Evolutionary conservation across 1,140 invertebrate species (phyloP), one percentile per base, ranked within the genome.

Genomic region (Ceratina australensis): DNA sequence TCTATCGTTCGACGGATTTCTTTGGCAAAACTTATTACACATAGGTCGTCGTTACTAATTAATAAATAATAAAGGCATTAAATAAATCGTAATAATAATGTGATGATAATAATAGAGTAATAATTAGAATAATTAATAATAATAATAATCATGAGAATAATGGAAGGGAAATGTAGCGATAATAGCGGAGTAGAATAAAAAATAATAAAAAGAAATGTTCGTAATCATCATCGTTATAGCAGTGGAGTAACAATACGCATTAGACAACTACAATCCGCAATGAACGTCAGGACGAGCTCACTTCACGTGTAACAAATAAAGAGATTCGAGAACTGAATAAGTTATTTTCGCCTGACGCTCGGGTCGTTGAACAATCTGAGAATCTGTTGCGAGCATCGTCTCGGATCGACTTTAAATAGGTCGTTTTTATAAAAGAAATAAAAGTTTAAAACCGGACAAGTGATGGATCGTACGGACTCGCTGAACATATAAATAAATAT

Each of bases 1-100:
- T 47, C 54, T 71, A 20, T 57, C 28, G 22, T 47, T 71, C 78
- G 65, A 87, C 84, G 71, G 75, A 69, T 83, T 91, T 92, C 91
- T 92, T 92, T 92, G 91, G 91, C 91, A 92, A 92, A 92, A 92
- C 90, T 92, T 92, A 92, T 92, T 92, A 92, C 91, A 92, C 91
- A 91, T 91, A 91, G 85, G 88, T 92, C 88, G 87, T 89, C 84
- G 81, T 86, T 90, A 91, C 73, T 67, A 90, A 88, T 91, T 90
- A 92, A 92, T 92, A 91, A 92, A 92, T 91, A 91, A 90, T 88
- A 89, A 90, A 90, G 84, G 83, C 80, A 89, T 91, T 89, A 91
- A 91, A 91, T 91, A 91, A n/a, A 86, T 88, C 81, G 82, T 80
- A 72, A 89, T 86, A 81, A 90, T 87, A 84, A 84, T 86, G 33